Evolutionary conservation across 2,797 vertebrate species (phyloP).

Genomic region (Apogon hyalosoma): DNA sequence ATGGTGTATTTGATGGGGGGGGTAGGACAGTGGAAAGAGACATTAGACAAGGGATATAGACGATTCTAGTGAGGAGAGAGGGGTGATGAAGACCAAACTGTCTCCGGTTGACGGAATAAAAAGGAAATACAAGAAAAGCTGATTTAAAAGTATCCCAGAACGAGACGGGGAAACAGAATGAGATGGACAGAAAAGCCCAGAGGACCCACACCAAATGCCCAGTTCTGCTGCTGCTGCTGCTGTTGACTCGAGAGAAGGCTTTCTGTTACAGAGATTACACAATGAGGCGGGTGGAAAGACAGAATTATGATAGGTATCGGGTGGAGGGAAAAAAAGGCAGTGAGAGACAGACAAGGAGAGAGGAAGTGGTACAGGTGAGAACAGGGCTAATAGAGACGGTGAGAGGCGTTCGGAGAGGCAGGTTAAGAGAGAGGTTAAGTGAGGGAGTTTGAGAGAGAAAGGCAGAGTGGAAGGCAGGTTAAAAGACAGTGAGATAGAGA

Average conservation of each 20-base stretch:
- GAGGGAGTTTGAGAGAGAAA: constrained; percentile 37
- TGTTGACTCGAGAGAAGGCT: constrained; percentile 33
- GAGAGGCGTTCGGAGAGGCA: constrained; percentile 47
- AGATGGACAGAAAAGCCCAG: constrained; percentile 54
- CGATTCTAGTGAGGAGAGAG: constrained; percentile 33
- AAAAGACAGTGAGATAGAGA: constrained; percentile 43
- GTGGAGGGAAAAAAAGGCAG: constrained; percentile 6
- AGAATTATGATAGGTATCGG: constrained; percentile 5
- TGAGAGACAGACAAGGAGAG: constrained; percentile 45
- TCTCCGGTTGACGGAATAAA: constrained; percentile 42
- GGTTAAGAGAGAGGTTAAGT: constrained; percentile 62
- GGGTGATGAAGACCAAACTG: constrained; percentile 37
- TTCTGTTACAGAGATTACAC: constrained; percentile 52
- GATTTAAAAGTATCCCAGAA: constrained; percentile 16
- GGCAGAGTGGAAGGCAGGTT: constrained; percentile 23
- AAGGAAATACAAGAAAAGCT: neutral
- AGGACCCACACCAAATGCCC: constrained; percentile 52
- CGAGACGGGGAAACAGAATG: constrained; percentile 32
- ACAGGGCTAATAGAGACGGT: constrained; percentile 42
- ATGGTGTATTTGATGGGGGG: constrained; percentile 25
- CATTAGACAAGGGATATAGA: constrained; percentile 26
- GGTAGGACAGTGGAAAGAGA: constrained; percentile 42
- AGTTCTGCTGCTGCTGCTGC: constrained; percentile 18
- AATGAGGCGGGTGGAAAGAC: constrained; percentile 31
- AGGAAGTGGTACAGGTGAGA: constrained; percentile 14